Evolutionary conservation across 1,140 invertebrate genomes (phyloP).

Genomic region (Trinorchestia longiramus): DNA sequence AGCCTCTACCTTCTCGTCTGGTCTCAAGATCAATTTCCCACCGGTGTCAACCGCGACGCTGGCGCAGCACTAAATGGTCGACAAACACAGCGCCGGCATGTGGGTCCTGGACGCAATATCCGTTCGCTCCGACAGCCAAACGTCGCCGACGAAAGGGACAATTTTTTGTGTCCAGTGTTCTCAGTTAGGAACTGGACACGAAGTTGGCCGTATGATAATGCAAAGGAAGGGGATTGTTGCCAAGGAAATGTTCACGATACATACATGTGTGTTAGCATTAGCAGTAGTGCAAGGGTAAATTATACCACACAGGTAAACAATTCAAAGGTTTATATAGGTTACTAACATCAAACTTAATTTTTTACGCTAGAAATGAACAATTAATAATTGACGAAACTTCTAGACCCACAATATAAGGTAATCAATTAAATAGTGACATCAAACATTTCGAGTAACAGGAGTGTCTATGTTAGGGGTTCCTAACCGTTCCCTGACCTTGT

Average conservation of each 20-base stretch:
- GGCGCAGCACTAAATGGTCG: not conserved
- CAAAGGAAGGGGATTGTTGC: not conserved
- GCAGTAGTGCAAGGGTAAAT: no score
- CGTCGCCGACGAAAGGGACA: not conserved
- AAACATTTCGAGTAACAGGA: no score
- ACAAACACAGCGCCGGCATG: not conserved
- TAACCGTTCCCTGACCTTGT: no score
- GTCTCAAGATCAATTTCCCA: not conserved
- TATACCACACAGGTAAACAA: no score
- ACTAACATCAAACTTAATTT: not conserved
- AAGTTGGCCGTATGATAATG: not conserved
- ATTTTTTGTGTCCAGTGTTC: not conserved
- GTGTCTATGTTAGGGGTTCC: no score
- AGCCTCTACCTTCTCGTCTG: not conserved
- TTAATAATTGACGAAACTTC: no score
- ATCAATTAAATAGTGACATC: no score
- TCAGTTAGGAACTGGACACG: not conserved
- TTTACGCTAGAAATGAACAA: not conserved
- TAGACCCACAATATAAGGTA: no score
- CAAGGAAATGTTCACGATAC: no score
- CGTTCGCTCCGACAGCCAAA: not conserved
- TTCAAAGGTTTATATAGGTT: no score
- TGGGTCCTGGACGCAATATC: not conserved
- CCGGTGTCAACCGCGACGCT: not conserved
- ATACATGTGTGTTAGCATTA: no score